These are phyloP conservation scores for Samia ricini DNA, from an alignment of 1,140 invertebrate species.

Conservation along the genomic window DNA sequence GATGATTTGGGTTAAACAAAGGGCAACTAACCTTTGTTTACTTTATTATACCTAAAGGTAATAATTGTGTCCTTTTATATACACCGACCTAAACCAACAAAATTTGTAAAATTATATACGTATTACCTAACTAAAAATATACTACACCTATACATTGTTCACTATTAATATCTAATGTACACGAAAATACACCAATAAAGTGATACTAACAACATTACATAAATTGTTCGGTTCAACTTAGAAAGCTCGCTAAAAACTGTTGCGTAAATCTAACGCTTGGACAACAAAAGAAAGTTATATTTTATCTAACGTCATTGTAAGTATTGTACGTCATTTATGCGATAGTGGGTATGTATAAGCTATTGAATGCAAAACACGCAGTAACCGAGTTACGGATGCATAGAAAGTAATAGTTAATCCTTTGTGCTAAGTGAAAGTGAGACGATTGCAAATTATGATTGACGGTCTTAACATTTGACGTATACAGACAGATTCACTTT, in stretches of 20 bases:
- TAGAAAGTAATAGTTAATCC: conserved; percentile 57
- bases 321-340: background rate
- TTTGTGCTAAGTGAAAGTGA: conserved; percentile 62
- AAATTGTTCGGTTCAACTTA: background rate
- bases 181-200: background rate
- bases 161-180: background rate
- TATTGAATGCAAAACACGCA: conserved; percentile 43
- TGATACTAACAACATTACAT: background rate
- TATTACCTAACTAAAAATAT: background rate
- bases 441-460: conserved; percentile 31
- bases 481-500: conserved; percentile 31
- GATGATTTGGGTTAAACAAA: too few relatives aligned
- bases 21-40: too few relatives aligned
- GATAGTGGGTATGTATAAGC: background rate
- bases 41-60: too few relatives aligned
- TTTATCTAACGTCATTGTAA: conserved; percentile 1
- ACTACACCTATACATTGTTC: background rate
- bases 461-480: conserved; percentile 27
- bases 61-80: too few relatives aligned
- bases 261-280: background rate
- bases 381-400: conserved; percentile 20
- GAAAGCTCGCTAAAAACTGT: background rate
- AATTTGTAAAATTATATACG: background rate
- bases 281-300: conserved; percentile 7
- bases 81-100: too few relatives aligned